Base-by-base conservation (phyloP, 2,113 vertebrate species). In the Lasiurus cinereus region DNA sequence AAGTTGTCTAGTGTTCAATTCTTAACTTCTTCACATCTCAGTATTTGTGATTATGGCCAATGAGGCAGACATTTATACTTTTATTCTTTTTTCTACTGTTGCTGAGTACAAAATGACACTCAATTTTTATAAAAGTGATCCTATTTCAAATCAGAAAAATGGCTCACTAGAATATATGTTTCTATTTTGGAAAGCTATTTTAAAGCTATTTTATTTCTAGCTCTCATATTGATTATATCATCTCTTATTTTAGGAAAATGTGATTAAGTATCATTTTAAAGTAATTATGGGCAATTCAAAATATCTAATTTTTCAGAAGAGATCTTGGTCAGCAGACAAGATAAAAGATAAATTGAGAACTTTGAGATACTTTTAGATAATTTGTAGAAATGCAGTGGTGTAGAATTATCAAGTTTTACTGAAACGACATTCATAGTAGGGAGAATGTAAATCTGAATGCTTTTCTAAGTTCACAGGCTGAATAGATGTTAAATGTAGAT, bases 221-320 rank as follows among this genome's bases (percentile, higher is more conserved):
- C 36, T 95, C 94, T 94, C 79, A 22, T 95, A 90, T 82, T 89
- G 76, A 94, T 96, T 87, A 94, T 43, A 84, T 12, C 9, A 79
- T 54, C 29, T 94, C 39, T 89, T 93, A 84, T 91, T 94, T 96
- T 73, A 85, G 76, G 80, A 95, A 97, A 84, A 95, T 87, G 48
- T 84, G 87, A 94, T 76, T 93, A 91, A 84, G 16, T 90, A 21
- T 72, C 21, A 91, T 90, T 77, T 94, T 73, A 77, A 92, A 94
- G 39, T 77, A 95, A 67, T 90, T 82, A 78, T 56, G 76, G 19
- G n/a, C 16, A 80, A 33, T 92, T 95, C 56, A 93, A 74, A 90
- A 67, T 29, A 85, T 69, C 18, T 86, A 80, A 76, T 31, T 54
- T 94, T 97, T 94, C 72, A 87, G 9, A 46, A 90, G 48, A 54